A percentile compares a stretch with the other conserved stretches of the same genome.
Conservation (phyloP, 2,113 vertebrate species). For the Tupaia tana region DNA sequence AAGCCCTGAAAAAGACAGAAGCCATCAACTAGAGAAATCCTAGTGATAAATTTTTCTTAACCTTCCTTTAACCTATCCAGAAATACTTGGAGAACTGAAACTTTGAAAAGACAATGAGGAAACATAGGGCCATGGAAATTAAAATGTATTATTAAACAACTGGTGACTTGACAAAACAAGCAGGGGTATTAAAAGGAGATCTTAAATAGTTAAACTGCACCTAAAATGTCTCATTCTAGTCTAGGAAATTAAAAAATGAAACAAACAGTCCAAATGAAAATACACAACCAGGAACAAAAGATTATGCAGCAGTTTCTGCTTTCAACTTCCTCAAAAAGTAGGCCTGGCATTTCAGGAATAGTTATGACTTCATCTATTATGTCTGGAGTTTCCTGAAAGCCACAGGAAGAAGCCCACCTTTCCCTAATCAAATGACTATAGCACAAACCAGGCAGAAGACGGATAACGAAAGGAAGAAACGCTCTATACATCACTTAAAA, state of each 20-base stretch:
- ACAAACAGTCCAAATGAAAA: background rate
- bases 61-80: background rate
- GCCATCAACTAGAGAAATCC: background rate
- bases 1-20: background rate
- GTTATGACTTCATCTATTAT: background rate
- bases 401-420: background rate
- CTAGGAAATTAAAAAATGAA: slow-evolving; percentile 7
- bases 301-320: background rate
- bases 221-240: background rate
- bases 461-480: background rate
- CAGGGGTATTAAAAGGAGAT: background rate
- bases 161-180: background rate
- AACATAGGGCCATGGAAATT: background rate
- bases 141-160: background rate
- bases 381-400: slow-evolving; percentile 15
- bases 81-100: background rate
- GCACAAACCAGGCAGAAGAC: background rate
- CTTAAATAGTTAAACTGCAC: background rate
- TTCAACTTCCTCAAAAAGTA: background rate
- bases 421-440: background rate
- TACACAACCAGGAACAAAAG: background rate
- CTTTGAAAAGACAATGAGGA: background rate
- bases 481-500: background rate
- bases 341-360: background rate
- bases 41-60: background rate